These are phyloP conservation scores for Tyrannus savana DNA, from an alignment of 2,113 vertebrate genomes.

Conservation along the genomic window DNA sequence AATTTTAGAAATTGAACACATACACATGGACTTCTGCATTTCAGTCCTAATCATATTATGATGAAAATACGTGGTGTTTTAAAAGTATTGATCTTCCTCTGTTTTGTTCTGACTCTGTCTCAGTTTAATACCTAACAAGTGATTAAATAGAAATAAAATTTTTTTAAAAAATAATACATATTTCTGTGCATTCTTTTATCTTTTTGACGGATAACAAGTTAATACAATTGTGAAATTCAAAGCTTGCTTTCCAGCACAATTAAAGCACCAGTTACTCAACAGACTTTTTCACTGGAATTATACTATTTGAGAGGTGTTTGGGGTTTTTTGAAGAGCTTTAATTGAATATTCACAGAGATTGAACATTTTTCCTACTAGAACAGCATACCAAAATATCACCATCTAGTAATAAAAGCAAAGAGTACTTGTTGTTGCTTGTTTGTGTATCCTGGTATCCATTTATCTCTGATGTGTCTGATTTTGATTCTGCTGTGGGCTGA, in stretches of 20 bases:
- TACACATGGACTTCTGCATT: background rate
- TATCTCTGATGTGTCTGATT: background rate
- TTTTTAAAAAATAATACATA: conserved; percentile 30
- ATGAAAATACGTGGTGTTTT: background rate
- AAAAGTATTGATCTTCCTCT: background rate
- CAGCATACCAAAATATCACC: background rate
- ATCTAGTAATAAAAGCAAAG: background rate
- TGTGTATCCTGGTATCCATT: background rate
- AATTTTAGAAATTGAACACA: background rate
- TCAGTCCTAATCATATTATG: background rate
- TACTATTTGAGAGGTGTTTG: background rate
- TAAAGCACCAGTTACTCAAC: conserved; percentile 51
- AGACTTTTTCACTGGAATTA: conserved; percentile 22
- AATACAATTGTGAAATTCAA: conserved; percentile 15
- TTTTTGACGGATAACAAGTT: conserved; percentile 21
- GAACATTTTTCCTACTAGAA: background rate
- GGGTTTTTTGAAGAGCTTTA: background rate
- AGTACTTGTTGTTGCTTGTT: background rate
- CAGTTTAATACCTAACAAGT: background rate
- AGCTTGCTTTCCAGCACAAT: conserved; percentile 1
- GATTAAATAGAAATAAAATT: background rate
- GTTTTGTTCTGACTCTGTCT: background rate
- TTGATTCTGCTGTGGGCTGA: background rate
- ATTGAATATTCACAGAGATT: background rate
- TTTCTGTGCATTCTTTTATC: background rate